Conservation (phyloP, 2,797 vertebrate genomes). For the Ptychobarbus kaznakovi region DNA sequence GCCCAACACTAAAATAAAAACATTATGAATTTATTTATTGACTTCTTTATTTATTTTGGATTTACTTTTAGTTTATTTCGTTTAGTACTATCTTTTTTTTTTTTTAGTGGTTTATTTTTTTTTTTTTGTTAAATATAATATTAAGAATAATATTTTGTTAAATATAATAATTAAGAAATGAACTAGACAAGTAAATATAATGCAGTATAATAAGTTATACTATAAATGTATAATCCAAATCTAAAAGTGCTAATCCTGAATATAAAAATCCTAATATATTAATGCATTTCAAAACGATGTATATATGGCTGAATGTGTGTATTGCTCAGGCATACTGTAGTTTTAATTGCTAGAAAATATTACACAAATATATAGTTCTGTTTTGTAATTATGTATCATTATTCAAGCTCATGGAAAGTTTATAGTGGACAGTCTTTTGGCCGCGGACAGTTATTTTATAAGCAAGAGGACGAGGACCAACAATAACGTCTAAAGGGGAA, state of each 20-base stretch:
- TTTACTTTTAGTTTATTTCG: not conserved
- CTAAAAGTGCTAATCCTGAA: not conserved
- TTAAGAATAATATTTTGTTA: too few relatives aligned
- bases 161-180: not conserved
- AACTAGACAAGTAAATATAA: not conserved
- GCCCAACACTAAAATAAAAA: not conserved
- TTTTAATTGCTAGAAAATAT: not conserved
- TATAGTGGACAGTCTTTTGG: not conserved
- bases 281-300: not conserved
- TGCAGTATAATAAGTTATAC: not conserved
- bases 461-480: constrained; percentile 22
- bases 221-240: not conserved
- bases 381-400: not conserved
- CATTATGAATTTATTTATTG: not conserved
- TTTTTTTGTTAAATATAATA: not conserved
- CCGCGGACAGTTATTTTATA: constrained; percentile 2
- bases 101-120: not conserved
- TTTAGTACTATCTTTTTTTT: not conserved
- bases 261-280: not conserved
- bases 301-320: not conserved
- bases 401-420: not conserved
- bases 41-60: not conserved
- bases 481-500: not conserved
- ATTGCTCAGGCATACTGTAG: not conserved
- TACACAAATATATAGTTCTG: not conserved